Percentiles rank a stretch among this genome's conserved stretches.
Conservation (phyloP, 2,797 vertebrate genomes). For the Chelmon rostratus region DNA sequence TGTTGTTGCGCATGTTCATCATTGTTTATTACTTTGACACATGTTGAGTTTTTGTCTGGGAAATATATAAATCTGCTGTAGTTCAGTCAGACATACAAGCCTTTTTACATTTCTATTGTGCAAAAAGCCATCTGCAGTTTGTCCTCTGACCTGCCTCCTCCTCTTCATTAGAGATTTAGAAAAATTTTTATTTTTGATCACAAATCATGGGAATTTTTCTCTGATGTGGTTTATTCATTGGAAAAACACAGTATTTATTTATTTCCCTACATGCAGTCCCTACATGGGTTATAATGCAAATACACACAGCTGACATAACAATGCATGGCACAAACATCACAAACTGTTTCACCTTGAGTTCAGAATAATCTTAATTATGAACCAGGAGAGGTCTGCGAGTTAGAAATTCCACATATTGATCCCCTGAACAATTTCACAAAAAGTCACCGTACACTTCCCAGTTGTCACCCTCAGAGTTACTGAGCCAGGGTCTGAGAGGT, state of each 20-base stretch:
- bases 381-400: background rate
- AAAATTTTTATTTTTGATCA: background rate
- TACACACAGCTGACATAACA: background rate
- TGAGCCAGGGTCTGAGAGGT: background rate
- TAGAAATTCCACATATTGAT: background rate
- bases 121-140: background rate
- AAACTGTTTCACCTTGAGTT: background rate
- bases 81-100: background rate
- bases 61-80: constrained; percentile 14
- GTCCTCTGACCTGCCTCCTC: background rate
- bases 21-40: constrained; percentile 35
- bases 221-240: background rate
- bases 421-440: background rate
- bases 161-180: background rate
- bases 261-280: background rate
- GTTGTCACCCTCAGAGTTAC: background rate
- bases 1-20: constrained; percentile 29
- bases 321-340: background rate
- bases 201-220: background rate
- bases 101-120: background rate
- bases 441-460: background rate
- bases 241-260: constrained; percentile 8
- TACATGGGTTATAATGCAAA: background rate
- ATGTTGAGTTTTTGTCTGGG: constrained; percentile 16
- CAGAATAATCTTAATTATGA: background rate